Conservation (phyloP, 1,140 invertebrate genomes). For the Drosophila bifasciata region DNA sequence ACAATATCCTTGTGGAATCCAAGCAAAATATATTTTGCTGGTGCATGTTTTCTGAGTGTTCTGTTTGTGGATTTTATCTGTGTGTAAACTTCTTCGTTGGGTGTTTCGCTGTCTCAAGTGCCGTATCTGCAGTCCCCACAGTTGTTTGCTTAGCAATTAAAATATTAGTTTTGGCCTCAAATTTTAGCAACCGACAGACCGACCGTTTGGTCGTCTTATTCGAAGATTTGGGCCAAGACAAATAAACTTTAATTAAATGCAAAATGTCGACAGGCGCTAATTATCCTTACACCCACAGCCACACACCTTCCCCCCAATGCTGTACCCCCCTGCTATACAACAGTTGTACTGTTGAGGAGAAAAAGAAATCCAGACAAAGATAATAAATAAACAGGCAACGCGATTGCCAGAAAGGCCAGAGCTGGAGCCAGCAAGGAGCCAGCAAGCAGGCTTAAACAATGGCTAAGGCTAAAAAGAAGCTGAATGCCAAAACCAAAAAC, state of each 20-base stretch:
- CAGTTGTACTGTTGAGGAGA: constrained; percentile 25
- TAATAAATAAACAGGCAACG: constrained; percentile 16
- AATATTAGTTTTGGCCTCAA: constrained; percentile 65
- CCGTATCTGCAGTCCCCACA: constrained; percentile 6
- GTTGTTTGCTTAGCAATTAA: constrained; percentile 68
- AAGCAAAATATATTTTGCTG: too few relatives aligned
- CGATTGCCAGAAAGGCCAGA: constrained; percentile 1
- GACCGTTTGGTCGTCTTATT: constrained; percentile 25
- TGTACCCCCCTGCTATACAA: not conserved
- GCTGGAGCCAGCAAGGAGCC: constrained; percentile 10
- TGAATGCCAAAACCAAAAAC: constrained; percentile 27
- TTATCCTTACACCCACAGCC: constrained; percentile 43
- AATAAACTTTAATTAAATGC: constrained; percentile 69
- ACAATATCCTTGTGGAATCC: too few relatives aligned
- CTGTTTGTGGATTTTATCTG: constrained; percentile 14
- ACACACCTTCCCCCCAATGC: not conserved
- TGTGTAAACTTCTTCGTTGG: too few relatives aligned
- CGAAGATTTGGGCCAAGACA: constrained; percentile 44
- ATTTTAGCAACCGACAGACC: too few relatives aligned
- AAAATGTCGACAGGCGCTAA: constrained; percentile 66
- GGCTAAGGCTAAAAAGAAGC: constrained; percentile 31
- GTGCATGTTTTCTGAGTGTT: not conserved
- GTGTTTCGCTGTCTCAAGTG: too few relatives aligned
- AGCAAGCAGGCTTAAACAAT: constrained; percentile 58
- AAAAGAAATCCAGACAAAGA: constrained; percentile 22